A percentile compares a stretch with the other conserved stretches of the same genome.
Conservation (phyloP, 2,113 vertebrate genomes). For the Calyptommatus sinebrachiatus region DNA sequence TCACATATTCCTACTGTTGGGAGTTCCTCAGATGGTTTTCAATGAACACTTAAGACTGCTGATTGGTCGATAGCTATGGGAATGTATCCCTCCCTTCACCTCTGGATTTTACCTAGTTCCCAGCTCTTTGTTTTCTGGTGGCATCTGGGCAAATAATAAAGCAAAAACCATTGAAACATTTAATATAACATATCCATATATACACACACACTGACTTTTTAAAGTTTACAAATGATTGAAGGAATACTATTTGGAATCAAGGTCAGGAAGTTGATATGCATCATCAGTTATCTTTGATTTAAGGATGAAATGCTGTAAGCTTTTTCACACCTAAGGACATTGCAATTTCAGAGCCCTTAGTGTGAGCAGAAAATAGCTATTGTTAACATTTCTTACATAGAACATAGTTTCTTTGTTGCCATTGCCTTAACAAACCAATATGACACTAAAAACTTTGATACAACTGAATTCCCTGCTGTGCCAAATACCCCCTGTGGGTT, state of each 20-base stretch:
- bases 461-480: constrained; percentile 2
- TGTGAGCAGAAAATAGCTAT: constrained; percentile 15
- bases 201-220: too few species aligned
- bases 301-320: background rate
- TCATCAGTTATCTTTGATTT: constrained; percentile 18
- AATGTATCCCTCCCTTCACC: too few species aligned
- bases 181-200: too few species aligned
- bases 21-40: too few species aligned
- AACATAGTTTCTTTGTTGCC: constrained; percentile 1
- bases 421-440: constrained; percentile 17
- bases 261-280: constrained; percentile 17
- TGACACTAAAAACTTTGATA: constrained; percentile 24
- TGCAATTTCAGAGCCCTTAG: constrained; percentile 6
- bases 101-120: too few species aligned
- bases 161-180: too few species aligned
- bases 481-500: background rate
- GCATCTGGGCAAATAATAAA: too few species aligned
- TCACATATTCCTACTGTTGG: too few species aligned
- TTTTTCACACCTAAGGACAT: fast-evolving
- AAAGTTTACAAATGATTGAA: too few species aligned
- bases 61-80: too few species aligned
- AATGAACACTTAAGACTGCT: too few species aligned
- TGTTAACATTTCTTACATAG: background rate
- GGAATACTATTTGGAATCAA: background rate
- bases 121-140: too few species aligned